A percentile compares a stretch with the other conserved stretches of the same genome.
Conservation (phyloP, 1,140 invertebrate genomes). For the Drosophila sechellia region DNA sequence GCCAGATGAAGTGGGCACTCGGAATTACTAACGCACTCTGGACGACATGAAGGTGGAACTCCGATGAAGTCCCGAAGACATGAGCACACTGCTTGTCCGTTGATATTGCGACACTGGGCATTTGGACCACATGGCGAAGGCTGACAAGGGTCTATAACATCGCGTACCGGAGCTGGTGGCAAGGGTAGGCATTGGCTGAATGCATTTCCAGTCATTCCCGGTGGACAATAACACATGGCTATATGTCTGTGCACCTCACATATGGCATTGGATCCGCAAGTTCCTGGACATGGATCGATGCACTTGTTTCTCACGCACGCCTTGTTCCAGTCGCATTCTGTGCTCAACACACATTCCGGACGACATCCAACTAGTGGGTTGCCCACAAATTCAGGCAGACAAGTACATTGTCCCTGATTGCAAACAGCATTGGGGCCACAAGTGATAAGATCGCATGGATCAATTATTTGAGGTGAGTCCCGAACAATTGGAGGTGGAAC, state of each 20-base stretch:
- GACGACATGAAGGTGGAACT: constrained; percentile 86
- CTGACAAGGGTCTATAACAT: constrained; percentile 85
- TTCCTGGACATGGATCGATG: constrained; percentile 90
- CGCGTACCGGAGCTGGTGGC: constrained; percentile 65
- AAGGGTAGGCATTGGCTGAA: constrained; percentile 60
- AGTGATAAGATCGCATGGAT: constrained; percentile 87
- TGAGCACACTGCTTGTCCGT: constrained; percentile 84
- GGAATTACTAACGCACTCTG: constrained; percentile 86
- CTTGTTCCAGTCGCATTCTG: constrained; percentile 90
- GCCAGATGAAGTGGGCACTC: constrained; percentile 86
- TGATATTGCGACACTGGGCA: constrained; percentile 85
- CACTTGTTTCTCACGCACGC: constrained; percentile 91
- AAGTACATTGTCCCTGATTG: constrained; percentile 85
- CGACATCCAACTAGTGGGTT: constrained; percentile 89
- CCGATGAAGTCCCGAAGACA: constrained; percentile 86
- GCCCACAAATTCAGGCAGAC: constrained; percentile 88
- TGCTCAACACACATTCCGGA: constrained; percentile 93
- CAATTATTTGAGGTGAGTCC: constrained; percentile 23
- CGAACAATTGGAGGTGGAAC: constrained; percentile 67
- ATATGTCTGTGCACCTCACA: constrained; percentile 92
- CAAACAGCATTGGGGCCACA: constrained; percentile 89
- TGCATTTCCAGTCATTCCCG: constrained; percentile 75
- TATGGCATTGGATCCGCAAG: constrained; percentile 89
- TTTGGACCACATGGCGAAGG: constrained; percentile 87
- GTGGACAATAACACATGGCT: constrained; percentile 74